A percentile compares a stretch with the other conserved stretches of the same genome.
These are phyloP conservation scores for Tenthredo mesomela DNA, from an alignment of 2,888 invertebrate genomes.

Conservation along the genomic window DNA sequence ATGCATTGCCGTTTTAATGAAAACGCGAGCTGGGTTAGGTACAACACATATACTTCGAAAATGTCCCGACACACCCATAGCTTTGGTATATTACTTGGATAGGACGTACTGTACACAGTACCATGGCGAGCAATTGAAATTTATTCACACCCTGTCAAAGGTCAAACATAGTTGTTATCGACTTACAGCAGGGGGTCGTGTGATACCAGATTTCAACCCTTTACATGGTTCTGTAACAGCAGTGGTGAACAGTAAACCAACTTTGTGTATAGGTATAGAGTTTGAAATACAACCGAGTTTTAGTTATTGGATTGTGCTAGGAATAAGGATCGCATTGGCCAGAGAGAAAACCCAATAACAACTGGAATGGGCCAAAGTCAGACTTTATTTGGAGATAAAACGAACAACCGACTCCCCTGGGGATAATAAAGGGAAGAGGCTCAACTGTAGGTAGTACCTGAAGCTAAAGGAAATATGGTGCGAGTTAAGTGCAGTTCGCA, in stretches of 20 bases:
- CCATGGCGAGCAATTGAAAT: conserved; percentile 22
- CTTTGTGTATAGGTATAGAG: not conserved
- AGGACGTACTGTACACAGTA: not conserved
- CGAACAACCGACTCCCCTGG: conserved; percentile 21
- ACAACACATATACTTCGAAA: not conserved
- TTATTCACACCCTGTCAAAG: conserved; percentile 44
- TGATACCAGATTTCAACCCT: conserved; percentile 16
- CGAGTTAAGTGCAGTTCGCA: conserved; percentile 26
- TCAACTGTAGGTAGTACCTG: conserved; percentile 7
- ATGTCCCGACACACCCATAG: not conserved
- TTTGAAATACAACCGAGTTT: conserved; percentile 5
- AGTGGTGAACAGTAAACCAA: not conserved
- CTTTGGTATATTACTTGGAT: not conserved
- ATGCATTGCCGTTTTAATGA: conserved; percentile 41
- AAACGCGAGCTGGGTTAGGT: not conserved
- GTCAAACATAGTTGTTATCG: conserved; percentile 39
- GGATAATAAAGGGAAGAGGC: conserved; percentile 40
- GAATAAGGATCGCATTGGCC: conserved; percentile 14
- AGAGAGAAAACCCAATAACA: conserved; percentile 23
- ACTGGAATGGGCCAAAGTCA: conserved; percentile 15
- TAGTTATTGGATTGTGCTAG: conserved; percentile 28
- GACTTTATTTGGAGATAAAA: conserved; percentile 9
- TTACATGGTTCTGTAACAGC: not conserved
- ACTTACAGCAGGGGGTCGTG: not conserved
- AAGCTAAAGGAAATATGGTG: conserved; percentile 25